Evolutionary conservation across 1,140 invertebrate species (phyloP).

Genomic region (Papilio xuthus): DNA sequence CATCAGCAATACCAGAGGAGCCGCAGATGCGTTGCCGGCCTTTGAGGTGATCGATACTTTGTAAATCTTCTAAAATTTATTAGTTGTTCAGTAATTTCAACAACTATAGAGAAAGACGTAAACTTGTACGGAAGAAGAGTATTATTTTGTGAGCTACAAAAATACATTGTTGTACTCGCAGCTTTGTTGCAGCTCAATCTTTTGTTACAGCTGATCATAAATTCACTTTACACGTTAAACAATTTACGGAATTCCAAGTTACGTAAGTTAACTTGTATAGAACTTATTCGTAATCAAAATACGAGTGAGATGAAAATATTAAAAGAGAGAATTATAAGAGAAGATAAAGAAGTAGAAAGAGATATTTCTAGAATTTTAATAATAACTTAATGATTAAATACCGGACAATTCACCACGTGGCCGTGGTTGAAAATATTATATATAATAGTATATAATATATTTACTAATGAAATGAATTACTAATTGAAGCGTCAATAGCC

Average conservation of each 20-base stretch:
- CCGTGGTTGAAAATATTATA: no score
- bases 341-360: no score
- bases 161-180: constrained; percentile 1
- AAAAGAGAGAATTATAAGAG: no score
- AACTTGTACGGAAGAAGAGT: background rate
- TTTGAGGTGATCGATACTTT: no score
- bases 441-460: no score
- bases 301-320: background rate
- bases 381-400: no score
- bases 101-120: background rate
- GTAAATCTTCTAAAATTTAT: background rate
- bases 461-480: no score
- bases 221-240: constrained; percentile 15
- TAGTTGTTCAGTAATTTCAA: background rate
- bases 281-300: background rate
- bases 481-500: no score
- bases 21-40: no score
- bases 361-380: no score
- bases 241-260: background rate
- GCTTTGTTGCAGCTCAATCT: constrained; percentile 16
- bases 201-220: constrained; percentile 20
- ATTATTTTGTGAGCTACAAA: constrained; percentile 21
- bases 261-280: background rate
- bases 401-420: no score
- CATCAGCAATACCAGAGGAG: no score